A percentile compares a stretch with the other conserved stretches of the same genome.
Evolutionary conservation across 2,113 vertebrate species (phyloP).

Genomic region (Nibea albiflora): DNA sequence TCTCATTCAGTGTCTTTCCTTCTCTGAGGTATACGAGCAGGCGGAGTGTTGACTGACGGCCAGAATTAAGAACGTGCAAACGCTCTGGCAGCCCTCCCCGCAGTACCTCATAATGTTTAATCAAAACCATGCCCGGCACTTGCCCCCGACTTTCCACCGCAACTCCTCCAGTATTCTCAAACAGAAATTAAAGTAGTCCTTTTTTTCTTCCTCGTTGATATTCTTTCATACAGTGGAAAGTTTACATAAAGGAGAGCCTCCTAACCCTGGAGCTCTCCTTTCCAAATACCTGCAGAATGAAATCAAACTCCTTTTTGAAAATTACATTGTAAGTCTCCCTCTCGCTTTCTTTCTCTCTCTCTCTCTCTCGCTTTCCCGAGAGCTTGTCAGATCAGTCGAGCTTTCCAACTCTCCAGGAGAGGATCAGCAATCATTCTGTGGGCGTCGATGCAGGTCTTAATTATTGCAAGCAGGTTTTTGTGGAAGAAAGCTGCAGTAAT

Average conservation of each 20-base stretch:
- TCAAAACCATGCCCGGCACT: slow-evolving; percentile 68
- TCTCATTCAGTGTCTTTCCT: slow-evolving; percentile 39
- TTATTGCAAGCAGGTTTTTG: slow-evolving; percentile 42
- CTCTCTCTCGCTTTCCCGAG: neutral
- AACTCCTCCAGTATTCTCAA: slow-evolving; percentile 35
- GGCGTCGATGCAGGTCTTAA: slow-evolving; percentile 57
- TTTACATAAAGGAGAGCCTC: slow-evolving; percentile 69
- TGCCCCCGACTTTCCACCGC: slow-evolving; percentile 49
- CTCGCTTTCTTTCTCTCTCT: neutral
- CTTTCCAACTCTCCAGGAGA: slow-evolving; percentile 56
- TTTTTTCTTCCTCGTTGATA: slow-evolving; percentile 29
- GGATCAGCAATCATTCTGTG: slow-evolving; percentile 50
- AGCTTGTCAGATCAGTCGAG: slow-evolving; percentile 35
- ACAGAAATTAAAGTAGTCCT: slow-evolving; percentile 45
- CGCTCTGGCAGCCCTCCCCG: slow-evolving; percentile 43
- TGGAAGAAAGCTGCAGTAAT: slow-evolving; percentile 26
- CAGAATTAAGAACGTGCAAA: slow-evolving; percentile 59
- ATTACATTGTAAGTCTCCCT: slow-evolving; percentile 45
- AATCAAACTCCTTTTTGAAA: slow-evolving; percentile 71
- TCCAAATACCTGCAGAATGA: slow-evolving; percentile 77
- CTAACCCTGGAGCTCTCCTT: slow-evolving; percentile 51
- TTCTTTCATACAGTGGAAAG: slow-evolving; percentile 65
- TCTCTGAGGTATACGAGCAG: slow-evolving; percentile 31
- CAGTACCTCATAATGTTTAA: slow-evolving; percentile 71
- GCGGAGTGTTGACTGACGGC: slow-evolving; percentile 58